These are phyloP conservation scores for Sinopyrophorus schimmeli DNA, from an alignment of 2,888 invertebrate species.

Conservation along the genomic window DNA sequence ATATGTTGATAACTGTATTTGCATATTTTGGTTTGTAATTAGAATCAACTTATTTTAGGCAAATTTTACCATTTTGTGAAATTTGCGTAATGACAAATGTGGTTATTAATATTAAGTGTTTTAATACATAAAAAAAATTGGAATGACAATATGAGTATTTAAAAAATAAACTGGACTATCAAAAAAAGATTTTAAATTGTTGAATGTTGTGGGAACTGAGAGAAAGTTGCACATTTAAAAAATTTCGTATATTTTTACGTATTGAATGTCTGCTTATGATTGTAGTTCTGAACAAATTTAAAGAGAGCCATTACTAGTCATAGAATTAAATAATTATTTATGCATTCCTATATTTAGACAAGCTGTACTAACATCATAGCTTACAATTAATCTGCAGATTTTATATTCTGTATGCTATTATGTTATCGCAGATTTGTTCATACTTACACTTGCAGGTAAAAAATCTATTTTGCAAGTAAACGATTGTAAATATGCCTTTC, in stretches of 20 bases:
- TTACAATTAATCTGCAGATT: slow-evolving; percentile 7
- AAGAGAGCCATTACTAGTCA: slow-evolving; percentile 11
- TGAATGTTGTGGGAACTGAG: slow-evolving; percentile 21
- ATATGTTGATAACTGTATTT: slow-evolving; percentile 26
- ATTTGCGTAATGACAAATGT: slow-evolving; percentile 10
- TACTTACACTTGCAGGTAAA: slow-evolving; percentile 24
- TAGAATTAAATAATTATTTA: slow-evolving; percentile 16
- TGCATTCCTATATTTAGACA: slow-evolving; percentile 13
- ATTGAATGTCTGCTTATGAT: slow-evolving; percentile 29
- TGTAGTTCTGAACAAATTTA: slow-evolving; percentile 21
- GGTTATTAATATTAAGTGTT: slow-evolving; percentile 14
- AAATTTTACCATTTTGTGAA: slow-evolving; percentile 11
- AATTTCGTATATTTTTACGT: slow-evolving; percentile 31
- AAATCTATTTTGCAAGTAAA: slow-evolving; percentile 30
- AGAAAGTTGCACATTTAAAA: slow-evolving; percentile 27
- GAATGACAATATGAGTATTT: slow-evolving; percentile 30
- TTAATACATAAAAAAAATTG: slow-evolving; percentile 21
- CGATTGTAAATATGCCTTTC: slow-evolving; percentile 43
- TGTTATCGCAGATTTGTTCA: slow-evolving; percentile 22
- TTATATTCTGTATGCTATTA: slow-evolving; percentile 17
- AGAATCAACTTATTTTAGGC: too few relatives aligned
- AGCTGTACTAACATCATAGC: slow-evolving; percentile 20
- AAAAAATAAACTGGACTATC: slow-evolving; percentile 26
- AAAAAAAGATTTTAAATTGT: slow-evolving; percentile 23
- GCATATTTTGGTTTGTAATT: slow-evolving; percentile 22